These are phyloP conservation scores for Struthidea cinerea DNA, from an alignment of 2,113 vertebrate genomes.

Conservation along the genomic window DNA sequence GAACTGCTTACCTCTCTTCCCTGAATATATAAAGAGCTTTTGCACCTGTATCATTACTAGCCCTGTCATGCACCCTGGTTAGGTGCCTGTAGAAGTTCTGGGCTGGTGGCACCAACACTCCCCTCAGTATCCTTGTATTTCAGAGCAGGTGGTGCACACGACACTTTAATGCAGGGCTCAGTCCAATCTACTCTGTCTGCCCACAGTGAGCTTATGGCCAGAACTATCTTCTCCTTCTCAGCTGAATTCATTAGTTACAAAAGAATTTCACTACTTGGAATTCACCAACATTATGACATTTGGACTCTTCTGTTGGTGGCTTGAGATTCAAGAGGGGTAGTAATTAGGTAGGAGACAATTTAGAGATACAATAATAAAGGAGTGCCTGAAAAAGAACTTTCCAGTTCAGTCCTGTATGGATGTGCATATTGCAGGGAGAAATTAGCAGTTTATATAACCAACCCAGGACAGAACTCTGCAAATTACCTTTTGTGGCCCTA, in stretches of 20 bases:
- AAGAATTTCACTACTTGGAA: neutral
- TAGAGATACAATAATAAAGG: neutral
- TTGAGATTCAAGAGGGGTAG: neutral
- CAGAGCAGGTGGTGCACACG: neutral
- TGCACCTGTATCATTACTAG: neutral
- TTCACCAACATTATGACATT: neutral
- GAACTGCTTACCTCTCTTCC: neutral
- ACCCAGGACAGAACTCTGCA: neutral
- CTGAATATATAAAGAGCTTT: neutral
- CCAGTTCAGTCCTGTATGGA: neutral
- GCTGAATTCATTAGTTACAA: neutral
- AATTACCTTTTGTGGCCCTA: neutral
- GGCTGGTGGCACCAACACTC: neutral
- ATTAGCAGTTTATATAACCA: neutral
- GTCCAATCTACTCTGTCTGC: neutral
- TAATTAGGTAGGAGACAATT: neutral
- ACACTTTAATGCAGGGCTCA: neutral
- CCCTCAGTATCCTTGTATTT: neutral
- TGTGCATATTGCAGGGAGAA: neutral
- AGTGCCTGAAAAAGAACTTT: neutral
- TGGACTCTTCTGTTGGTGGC: neutral
- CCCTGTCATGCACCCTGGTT: neutral
- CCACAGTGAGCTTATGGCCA: neutral
- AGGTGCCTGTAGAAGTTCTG: neutral
- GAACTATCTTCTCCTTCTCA: neutral